Evolutionary conservation across 2,797 vertebrate species (phyloP), one percentile per base, ranked within the genome.

Genomic region (Sphaeramia orbicularis): DNA sequence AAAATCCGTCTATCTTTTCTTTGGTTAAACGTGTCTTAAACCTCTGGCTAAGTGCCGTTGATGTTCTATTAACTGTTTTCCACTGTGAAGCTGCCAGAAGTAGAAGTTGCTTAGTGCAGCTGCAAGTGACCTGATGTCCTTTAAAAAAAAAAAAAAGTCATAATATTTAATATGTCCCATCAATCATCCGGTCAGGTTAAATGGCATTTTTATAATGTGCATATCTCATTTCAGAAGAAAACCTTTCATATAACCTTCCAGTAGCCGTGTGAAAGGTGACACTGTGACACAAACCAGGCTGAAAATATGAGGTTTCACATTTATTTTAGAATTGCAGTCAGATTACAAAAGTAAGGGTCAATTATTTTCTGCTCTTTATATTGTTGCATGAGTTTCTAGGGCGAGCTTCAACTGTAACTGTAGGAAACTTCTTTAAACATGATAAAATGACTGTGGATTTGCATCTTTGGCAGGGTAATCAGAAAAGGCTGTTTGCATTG

Each of bases 91-190:
- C 18, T 16, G 3, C n/a, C 19, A 37, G 36, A 71, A 38, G 24
- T 40, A 62, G 36, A 78, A 48, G 56, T 41, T 65, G 63, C 41
- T 59, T 21, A 45, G 43, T 48, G 16, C 58, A 56, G 68, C 64
- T 54, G 54, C 36, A 58, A 19, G 35, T 63, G 67, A 69, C 74
- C 76, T 16, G n/a, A 50, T 35, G 70, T 74, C 65, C 74, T 84
- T 67, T 57, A n/a, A n/a, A n/a, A 13, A 47, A 64, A 61, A 50
- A 64, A 61, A 50, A 19, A 49, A 68, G 38, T 40, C 48, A 42
- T 60, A 49, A 44, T 50, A 27, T 71, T 57, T 70, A 76, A 80
- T 80, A 56, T 27, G 10, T 52, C 27, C 56, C 63, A 76, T 74
- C 74, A 71, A 69, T 84, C 83, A 72, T 12, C 60, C 24, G 59